Conservation (phyloP, 2,797 vertebrate species). For the Buphagus erythrorhynchus region DNA sequence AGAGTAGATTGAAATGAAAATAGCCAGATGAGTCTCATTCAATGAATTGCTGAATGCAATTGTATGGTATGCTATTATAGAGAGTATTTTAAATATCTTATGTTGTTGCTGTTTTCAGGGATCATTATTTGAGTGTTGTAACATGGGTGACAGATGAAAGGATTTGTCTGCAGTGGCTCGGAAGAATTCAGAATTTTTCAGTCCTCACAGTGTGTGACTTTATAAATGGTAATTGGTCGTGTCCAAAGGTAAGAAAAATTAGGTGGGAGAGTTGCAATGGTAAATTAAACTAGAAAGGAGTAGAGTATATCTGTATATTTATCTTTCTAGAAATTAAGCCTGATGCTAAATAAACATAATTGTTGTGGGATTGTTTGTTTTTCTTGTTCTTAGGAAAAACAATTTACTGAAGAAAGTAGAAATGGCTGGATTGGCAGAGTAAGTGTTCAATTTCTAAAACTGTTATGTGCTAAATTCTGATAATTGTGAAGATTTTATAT, state of each 20-base stretch:
- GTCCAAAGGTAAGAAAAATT: constrained; percentile 64
- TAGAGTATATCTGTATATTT: neutral
- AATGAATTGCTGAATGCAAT: neutral
- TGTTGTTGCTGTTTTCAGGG: constrained; percentile 77
- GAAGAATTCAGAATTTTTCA: constrained; percentile 91
- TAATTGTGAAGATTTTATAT: neutral
- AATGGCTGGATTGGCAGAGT: constrained; percentile 96
- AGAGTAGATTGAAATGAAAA: constrained; percentile 28
- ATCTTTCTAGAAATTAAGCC: neutral
- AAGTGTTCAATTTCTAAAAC: constrained; percentile 73
- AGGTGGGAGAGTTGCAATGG: neutral
- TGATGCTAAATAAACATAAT: constrained; percentile 24
- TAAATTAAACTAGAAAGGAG: neutral
- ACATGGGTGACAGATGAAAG: constrained; percentile 90
- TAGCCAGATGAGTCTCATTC: neutral
- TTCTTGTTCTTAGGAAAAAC: constrained; percentile 65
- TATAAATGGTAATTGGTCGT: constrained; percentile 51
- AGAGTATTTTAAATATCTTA: neutral
- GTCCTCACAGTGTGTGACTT: constrained; percentile 88
- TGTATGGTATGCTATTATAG: neutral
- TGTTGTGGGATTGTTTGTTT: constrained; percentile 30
- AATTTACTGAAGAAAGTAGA: constrained; percentile 81
- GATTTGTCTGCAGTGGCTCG: constrained; percentile 91
- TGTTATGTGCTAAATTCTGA: neutral
- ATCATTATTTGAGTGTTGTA: constrained; percentile 92